Evolutionary conservation across 1,140 invertebrate genomes (phyloP).

Genomic region (Atta texana): DNA sequence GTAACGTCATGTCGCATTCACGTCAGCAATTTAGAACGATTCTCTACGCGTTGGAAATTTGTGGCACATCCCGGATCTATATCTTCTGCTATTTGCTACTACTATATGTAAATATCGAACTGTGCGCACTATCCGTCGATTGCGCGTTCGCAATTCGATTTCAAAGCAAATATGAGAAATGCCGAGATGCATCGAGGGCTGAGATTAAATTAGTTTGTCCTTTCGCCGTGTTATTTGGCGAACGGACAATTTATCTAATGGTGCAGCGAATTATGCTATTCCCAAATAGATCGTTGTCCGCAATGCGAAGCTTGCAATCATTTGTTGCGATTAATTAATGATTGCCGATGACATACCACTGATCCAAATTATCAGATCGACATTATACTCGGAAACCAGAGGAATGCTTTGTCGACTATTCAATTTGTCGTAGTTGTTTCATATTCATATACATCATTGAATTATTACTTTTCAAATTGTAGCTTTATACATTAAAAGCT

Average conservation of each 20-base stretch:
- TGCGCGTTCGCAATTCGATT: conserved; percentile 26
- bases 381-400: background rate
- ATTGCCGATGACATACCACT: conserved; percentile 33
- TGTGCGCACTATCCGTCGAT: background rate
- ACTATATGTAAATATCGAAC: conserved; percentile 30
- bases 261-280: background rate
- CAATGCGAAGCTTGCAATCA: conserved; percentile 27
- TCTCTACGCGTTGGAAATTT: conserved; percentile 30
- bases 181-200: background rate
- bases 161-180: conserved; percentile 48
- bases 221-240: conserved; percentile 48
- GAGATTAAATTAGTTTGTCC: conserved; percentile 67
- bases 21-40: conserved; percentile 27
- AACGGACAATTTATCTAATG: conserved; percentile 66
- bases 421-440: background rate
- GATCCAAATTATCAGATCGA: conserved; percentile 32
- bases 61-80: conserved; percentile 21
- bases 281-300: conserved; percentile 35
- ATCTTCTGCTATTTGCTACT: conserved; percentile 8
- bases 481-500: conserved; percentile 28
- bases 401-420: conserved; percentile 37
- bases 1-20: conserved; percentile 21
- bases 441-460: conserved; percentile 12
- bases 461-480: conserved; percentile 29
- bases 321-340: conserved; percentile 48